A percentile compares a stretch with the other conserved stretches of the same genome.
Conservation (phyloP, 2,113 vertebrate genomes). For the Pomatostomus ruficeps region DNA sequence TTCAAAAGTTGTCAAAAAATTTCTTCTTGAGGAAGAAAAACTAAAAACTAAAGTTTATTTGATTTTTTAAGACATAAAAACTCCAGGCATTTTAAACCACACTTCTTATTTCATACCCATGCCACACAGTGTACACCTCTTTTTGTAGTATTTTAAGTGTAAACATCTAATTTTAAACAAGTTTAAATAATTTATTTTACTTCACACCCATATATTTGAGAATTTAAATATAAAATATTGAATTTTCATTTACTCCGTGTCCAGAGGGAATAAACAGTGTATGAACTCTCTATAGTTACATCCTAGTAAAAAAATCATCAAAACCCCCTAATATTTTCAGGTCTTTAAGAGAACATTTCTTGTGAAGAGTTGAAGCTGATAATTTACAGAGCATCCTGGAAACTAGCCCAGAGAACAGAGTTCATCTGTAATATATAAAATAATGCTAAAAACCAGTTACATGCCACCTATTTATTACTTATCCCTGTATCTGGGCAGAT, state of each 20-base stretch:
- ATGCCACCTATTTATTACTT: neutral
- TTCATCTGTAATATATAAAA: neutral
- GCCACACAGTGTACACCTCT: neutral
- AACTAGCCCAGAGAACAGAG: neutral
- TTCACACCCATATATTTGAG: neutral
- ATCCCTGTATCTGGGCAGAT: neutral
- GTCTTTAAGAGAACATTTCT: neutral
- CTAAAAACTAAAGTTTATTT: neutral
- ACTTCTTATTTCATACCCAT: neutral
- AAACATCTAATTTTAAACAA: neutral
- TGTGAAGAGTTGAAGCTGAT: neutral
- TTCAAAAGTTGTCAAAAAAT: neutral
- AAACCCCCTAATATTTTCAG: neutral
- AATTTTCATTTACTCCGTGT: neutral
- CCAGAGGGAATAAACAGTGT: neutral
- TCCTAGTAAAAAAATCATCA: neutral
- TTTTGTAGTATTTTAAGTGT: neutral
- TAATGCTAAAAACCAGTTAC: neutral
- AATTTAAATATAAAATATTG: conserved; percentile 1
- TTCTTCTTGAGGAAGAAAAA: neutral
- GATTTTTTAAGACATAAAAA: neutral
- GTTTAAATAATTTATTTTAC: neutral
- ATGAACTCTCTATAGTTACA: neutral
- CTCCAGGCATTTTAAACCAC: neutral
- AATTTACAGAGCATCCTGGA: neutral